A percentile compares a stretch with the other conserved stretches of the same genome.
Evolutionary conservation across 2,888 invertebrate genomes (phyloP).

Genomic region (Lasioglossum villosulum): DNA sequence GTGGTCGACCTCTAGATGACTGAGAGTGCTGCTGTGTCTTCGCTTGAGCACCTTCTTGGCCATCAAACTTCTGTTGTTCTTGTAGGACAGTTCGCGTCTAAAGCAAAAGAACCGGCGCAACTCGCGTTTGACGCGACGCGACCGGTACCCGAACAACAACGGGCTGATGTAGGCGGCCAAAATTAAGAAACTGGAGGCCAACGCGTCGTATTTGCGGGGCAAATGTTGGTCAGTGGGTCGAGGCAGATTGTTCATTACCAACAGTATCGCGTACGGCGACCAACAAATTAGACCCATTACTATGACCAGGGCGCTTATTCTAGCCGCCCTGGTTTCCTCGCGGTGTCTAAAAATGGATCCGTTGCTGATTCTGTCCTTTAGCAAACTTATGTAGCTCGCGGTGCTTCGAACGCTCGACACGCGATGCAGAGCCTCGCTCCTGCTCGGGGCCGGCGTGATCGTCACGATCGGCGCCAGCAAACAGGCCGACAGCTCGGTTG

Average conservation of each 20-base stretch:
- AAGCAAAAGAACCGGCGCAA: constrained; percentile 85
- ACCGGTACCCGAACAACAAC: constrained; percentile 91
- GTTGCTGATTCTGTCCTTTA: constrained; percentile 93
- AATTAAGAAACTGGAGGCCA: constrained; percentile 84
- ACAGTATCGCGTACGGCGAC: constrained; percentile 85
- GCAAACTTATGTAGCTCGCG: constrained; percentile 89
- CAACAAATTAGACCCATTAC: constrained; percentile 88
- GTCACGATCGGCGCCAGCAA: constrained; percentile 86
- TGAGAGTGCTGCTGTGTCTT: constrained; percentile 78
- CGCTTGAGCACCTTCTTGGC: constrained; percentile 83
- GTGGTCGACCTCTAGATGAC: constrained; percentile 76
- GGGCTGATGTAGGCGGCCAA: constrained; percentile 90
- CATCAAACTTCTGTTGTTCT: constrained; percentile 84
- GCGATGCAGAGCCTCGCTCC: constrained; percentile 83
- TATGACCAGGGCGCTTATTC: constrained; percentile 92
- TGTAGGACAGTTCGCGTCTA: constrained; percentile 80
- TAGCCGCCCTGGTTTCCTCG: constrained; percentile 95
- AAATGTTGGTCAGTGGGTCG: constrained; percentile 69
- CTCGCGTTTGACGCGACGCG: constrained; percentile 88
- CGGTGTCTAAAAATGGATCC: constrained; percentile 93
- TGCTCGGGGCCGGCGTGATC: constrained; percentile 84
- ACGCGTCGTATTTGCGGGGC: constrained; percentile 79
- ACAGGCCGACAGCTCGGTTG: constrained; percentile 68
- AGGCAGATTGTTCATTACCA: constrained; percentile 85
- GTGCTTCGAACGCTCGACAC: constrained; percentile 84